Base-by-base conservation (phyloP, 1,140 invertebrate species). In the Aphelenchoides besseyi region DNA sequence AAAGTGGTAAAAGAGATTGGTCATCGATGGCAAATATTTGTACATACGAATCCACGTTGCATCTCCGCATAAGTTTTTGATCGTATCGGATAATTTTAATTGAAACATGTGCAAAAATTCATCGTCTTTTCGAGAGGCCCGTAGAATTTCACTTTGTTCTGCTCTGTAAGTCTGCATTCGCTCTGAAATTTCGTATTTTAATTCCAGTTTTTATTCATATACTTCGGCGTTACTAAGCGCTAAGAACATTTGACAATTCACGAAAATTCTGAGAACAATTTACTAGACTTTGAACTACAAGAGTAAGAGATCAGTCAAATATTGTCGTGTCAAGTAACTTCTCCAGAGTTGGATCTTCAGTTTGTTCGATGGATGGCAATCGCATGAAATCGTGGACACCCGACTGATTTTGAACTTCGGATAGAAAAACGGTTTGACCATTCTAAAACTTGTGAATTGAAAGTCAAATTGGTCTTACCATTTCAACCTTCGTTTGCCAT, bases 311-410 rank as follows among this genome's bases (percentile, higher is more conserved):
- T n/a, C n/a, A n/a, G n/a, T n/a, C n/a, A n/a, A n/a, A n/a, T n/a
- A n/a, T n/a, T n/a, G n/a, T n/a, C 37, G 41, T 16, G 41, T 48
- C 41, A 23, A 48, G 23, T 12, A 48, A 16, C 41, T 48, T 23
- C 41, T 48, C 41, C 12, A 12, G 12, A 23, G 23, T 16, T 23
- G 41, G 12, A 12, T 48, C 41, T 23, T 48, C 23, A 12, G 41
- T 12, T 23, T 48, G 12, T 48, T 23, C 41, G 41, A 48, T 48
- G 41, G 41, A 23, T 23, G 41, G 62, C 37, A 80, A 64, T 36
- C 76, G 63, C 81, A 83, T 74, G 59, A 74, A 82, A 57, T 82
- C 69, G 18, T 67, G 78, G 5, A 63, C 71, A 2, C 75, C 80
- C 9, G 69, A 61, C n/a, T 52, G n/a, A 72, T 82, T 82, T 52